A percentile compares a stretch with the other conserved stretches of the same genome.
Evolutionary conservation across 2,113 vertebrate species (phyloP).

Genomic region (Sylvicapra grimmia): DNA sequence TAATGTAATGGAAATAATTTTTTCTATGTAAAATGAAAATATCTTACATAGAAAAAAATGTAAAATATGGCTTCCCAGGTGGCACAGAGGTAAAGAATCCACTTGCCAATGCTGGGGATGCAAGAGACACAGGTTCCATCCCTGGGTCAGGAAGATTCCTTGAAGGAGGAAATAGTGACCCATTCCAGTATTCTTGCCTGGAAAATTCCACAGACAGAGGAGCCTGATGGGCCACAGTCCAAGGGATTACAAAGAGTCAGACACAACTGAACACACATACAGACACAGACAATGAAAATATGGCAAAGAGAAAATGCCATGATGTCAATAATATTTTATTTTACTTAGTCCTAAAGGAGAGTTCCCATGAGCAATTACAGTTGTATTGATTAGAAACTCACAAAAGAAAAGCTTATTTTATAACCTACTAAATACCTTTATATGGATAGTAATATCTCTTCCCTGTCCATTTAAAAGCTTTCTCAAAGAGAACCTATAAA

Average conservation of each 20-base stretch:
- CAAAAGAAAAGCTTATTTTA: neutral
- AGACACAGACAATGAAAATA: neutral
- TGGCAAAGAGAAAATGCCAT: neutral
- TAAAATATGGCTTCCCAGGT: neutral
- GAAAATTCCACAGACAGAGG: neutral
- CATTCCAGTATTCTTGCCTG: neutral
- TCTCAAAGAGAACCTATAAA: neutral
- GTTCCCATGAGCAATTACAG: neutral
- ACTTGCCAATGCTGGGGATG: neutral
- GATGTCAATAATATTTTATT: neutral
- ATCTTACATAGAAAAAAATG: neutral
- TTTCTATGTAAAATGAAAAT: neutral
- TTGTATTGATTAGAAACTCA: neutral
- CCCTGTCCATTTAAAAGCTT: neutral
- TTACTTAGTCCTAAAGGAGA: neutral
- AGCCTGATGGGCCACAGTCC: neutral
- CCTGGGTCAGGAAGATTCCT: neutral
- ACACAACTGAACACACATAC: neutral
- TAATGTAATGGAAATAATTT: neutral
- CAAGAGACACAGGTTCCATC: neutral
- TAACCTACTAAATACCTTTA: neutral
- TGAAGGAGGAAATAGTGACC: neutral
- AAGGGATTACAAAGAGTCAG: neutral
- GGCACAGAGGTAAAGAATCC: neutral
- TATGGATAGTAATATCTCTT: neutral